Evolutionary conservation across 2,888 invertebrate species (phyloP).

Genomic region (Zhuqinia jingwanae): DNA sequence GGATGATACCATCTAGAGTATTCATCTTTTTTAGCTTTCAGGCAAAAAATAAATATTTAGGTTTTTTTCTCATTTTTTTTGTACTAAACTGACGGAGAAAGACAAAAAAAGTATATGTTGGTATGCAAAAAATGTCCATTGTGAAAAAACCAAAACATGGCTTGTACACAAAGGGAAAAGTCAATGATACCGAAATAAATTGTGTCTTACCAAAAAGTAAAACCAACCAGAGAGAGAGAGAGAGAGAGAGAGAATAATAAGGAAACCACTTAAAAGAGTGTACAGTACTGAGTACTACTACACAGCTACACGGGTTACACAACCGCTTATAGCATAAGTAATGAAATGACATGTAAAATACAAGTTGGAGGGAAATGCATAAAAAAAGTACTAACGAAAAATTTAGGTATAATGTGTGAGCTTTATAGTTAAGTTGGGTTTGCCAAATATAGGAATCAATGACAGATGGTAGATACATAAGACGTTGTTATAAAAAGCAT

Average conservation of each 20-base stretch:
- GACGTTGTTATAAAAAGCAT: no score
- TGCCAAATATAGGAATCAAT: constrained; percentile 52
- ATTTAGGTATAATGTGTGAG: not conserved
- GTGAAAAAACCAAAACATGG: not conserved
- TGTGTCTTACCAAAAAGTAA: constrained; percentile 1
- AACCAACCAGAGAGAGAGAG: constrained; percentile 17
- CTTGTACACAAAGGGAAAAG: not conserved
- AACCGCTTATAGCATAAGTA: no score
- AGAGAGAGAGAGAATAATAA: no score
- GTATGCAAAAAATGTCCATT: constrained; percentile 9
- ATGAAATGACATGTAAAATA: no score
- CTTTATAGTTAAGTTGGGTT: constrained; percentile 18
- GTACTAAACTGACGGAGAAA: constrained; percentile 2
- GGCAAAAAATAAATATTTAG: not conserved
- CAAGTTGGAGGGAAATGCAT: no score
- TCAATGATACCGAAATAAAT: constrained; percentile 42
- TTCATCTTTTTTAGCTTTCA: not conserved
- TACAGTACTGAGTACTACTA: no score
- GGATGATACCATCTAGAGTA: constrained; percentile 45
- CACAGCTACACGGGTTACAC: no score
- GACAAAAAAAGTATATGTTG: constrained; percentile 2
- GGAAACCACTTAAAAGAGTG: constrained; percentile 19
- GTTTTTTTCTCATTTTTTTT: not conserved
- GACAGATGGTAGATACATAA: constrained; percentile 50
- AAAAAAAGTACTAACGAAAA: no score